phyloP scores from a whole-genome alignment of 2,888 invertebrate species.

The Eudemis profundana region DNA sequence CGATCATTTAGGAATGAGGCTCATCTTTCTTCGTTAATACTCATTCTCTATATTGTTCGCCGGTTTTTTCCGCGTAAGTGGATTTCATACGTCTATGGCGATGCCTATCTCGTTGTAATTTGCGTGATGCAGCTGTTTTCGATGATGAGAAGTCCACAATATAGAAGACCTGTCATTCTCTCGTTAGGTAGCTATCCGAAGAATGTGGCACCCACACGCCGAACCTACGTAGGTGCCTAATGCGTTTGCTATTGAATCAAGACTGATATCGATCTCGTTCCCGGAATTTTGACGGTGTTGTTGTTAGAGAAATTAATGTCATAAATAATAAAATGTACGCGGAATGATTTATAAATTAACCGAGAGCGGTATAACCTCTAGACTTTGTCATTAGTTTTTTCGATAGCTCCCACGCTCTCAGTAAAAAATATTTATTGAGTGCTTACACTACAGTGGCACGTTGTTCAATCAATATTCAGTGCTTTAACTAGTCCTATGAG shows the following conservation, averaged over 20 bases:
- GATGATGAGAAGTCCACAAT: conserved; percentile 68
- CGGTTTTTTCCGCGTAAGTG: conserved; percentile 65
- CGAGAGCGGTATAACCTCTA: conserved; percentile 23
- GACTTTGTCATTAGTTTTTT: conserved; percentile 12
- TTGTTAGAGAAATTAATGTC: conserved; percentile 64
- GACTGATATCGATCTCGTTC: conserved; percentile 74
- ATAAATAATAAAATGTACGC: conserved; percentile 44
- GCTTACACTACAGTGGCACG: not conserved
- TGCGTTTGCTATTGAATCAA: conserved; percentile 72
- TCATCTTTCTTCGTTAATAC: conserved; percentile 62
- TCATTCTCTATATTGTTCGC: conserved; percentile 64
- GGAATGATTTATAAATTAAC: conserved; percentile 24
- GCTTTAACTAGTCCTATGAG: too few species aligned
- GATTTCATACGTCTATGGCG: conserved; percentile 61
- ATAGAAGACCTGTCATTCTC: conserved; percentile 62
- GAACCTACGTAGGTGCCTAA: conserved; percentile 66
- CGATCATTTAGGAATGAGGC: conserved; percentile 51
- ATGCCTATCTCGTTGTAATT: conserved; percentile 69
- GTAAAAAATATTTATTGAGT: not conserved
- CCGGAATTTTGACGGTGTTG: conserved; percentile 64
- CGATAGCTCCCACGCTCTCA: conserved; percentile 1
- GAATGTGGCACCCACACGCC: conserved; percentile 72
- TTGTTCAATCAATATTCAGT: not conserved
- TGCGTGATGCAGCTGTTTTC: conserved; percentile 78
- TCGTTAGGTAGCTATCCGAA: conserved; percentile 67